Evolutionary conservation across 2,797 vertebrate genomes (phyloP), one percentile per base, ranked within the genome.

Genomic region (Acanthurus lineatus): DNA sequence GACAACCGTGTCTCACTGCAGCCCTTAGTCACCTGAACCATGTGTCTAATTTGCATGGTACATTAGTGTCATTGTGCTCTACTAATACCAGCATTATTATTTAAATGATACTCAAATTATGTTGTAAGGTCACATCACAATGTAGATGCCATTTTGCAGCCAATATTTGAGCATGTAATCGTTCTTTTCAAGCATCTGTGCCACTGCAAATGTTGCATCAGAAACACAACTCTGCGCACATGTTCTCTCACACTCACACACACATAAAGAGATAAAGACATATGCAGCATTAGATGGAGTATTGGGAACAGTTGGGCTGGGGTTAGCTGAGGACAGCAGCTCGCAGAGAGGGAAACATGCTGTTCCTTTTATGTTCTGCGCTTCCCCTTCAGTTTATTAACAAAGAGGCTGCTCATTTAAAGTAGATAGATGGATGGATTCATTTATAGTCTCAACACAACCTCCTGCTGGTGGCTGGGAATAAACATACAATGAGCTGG

Each of bases 301-400:
- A 17, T 40, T 22, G 61, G 22, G 22, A 28, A 9, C 20, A 16
- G 25, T 63, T 32, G 4, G 60, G 12, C 66, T 3, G 59, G 65
- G 75, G 83, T 91, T 53, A 74, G 63, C 40, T 61, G 78, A 86
- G 68, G 77, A 84, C 81, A 72, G 76, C 82, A 63, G 67, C 6
- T 3, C 19, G 63, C 57, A 16, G 10, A 35, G 38, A 56, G 4
- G 20, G 45, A 57, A 62, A 22, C 38, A n/a, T 51, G 42, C 19
- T 38, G 51, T 49, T 79, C 48, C 15, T 28, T 69, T 48, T 25
- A 53, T 49, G 63, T 62, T 14, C 68, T 40, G 25, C 7, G 17
- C 62, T 58, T 8, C 59, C 6, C 10, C 52, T 64, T 68, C 15
- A 19, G 0, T 44, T 28, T 28, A 72, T 20, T 3, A 63, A 68